Percentiles rank a stretch among this genome's conserved stretches.
Evolutionary conservation across 1,140 invertebrate genomes (phyloP).

Genomic region (Drosophila equinoxialis): DNA sequence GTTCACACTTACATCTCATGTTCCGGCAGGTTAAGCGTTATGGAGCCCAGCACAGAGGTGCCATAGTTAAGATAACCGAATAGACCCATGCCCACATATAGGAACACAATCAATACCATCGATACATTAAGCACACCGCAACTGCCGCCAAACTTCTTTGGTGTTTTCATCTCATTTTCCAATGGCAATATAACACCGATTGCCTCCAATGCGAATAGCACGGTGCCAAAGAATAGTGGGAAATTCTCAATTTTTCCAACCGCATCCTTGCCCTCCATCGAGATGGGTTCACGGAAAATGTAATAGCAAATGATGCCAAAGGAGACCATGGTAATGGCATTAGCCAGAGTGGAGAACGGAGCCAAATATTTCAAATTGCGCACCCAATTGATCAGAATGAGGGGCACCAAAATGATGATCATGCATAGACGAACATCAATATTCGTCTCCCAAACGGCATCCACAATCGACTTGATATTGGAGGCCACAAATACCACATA

Average conservation of each 20-base stretch:
- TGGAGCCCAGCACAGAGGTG: constrained; percentile 85
- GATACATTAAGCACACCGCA: constrained; percentile 89
- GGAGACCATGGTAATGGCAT: constrained; percentile 86
- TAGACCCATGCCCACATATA: constrained; percentile 89
- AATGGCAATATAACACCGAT: constrained; percentile 91
- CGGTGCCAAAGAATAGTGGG: constrained; percentile 89
- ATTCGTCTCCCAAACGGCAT: constrained; percentile 71
- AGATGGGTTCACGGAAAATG: constrained; percentile 85
- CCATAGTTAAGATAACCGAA: constrained; percentile 91
- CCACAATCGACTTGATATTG: constrained; percentile 87
- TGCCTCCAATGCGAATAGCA: constrained; percentile 91
- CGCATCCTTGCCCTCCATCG: constrained; percentile 83
- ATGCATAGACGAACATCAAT: constrained; percentile 86
- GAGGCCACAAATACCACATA: constrained; percentile 93
- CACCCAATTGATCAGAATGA: constrained; percentile 88
- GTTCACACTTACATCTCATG: constrained; percentile 84
- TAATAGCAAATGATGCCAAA: constrained; percentile 89
- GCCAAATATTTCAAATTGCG: constrained; percentile 89
- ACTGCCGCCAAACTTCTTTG: constrained; percentile 86
- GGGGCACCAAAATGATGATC: constrained; percentile 87
- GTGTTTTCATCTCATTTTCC: constrained; percentile 92
- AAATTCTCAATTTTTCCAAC: constrained; percentile 84
- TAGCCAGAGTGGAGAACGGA: constrained; percentile 90
- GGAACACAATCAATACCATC: constrained; percentile 87
- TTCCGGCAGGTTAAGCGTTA: constrained; percentile 87